Base-by-base conservation (phyloP, 2,797 vertebrate species). In the Nyctalus aviator region DNA sequence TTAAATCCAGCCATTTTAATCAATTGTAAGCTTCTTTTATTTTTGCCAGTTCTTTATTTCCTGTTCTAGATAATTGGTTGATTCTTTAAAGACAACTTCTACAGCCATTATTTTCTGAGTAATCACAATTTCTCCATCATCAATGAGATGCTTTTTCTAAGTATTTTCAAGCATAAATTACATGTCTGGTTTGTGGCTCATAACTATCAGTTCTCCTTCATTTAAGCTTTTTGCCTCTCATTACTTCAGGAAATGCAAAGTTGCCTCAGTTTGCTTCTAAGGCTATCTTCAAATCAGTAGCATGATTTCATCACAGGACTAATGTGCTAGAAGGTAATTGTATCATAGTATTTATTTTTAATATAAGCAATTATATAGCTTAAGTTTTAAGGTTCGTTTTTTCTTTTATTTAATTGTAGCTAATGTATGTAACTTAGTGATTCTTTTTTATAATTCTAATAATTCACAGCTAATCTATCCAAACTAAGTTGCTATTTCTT, bases 101-200 rank as follows among this genome's bases (percentile, higher is more conserved):
- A 8, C 30, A 94, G 18, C 12, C 79, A 44, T 96, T 96, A 88
- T 90, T 97, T 98, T 97, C 93, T 88, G 96, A 97, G 93, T 79
- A 96, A 98, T 94, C 69, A 72, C 66, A 93, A 59, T 97, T 97
- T 97, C 81, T 81, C 84, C 15, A 30, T 97, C 92, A 96, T 97
- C 94, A 97, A 96, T 94, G 87, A 98, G 97, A 97, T 88, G 85
- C 50, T 95, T 95, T 97, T 97, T 94, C 77, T 84, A 94, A 97
- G 77, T 91, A 97, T 97, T 98, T 92, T 90, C 94, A 94, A 68
- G 78, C 90, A 97, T 96, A 97, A 98, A 97, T 97, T 97, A 93
- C 64, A 97, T 0, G 20, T 96, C 96, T 97, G 82, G 83, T 96
- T 97, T 96, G 90, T 96, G 97, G 97, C 81, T 98, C 94, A 97